Evolutionary conservation across 2,797 vertebrate species (phyloP).

Genomic region (Euphonia xanthogaster): DNA sequence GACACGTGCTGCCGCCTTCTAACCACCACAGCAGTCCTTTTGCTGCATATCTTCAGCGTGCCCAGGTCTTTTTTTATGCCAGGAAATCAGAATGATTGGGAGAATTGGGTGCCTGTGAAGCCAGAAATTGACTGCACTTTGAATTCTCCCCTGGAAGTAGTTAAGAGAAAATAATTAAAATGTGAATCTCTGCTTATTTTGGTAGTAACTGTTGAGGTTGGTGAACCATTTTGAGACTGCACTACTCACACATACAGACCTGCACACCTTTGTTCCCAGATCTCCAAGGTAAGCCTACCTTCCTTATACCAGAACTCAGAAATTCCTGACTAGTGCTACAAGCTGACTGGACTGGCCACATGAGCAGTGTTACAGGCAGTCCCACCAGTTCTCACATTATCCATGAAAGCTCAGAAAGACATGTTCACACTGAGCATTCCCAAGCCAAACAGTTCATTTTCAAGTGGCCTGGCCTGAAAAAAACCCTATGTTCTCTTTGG

Average conservation of each 20-base stretch:
- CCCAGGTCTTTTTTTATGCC: background rate
- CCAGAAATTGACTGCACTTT: background rate
- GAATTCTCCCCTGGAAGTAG: background rate
- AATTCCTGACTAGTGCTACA: background rate
- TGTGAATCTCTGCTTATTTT: background rate
- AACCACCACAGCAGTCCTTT: background rate
- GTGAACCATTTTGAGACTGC: background rate
- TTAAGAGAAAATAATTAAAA: background rate
- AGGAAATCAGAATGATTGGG: background rate
- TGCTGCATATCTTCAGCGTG: background rate
- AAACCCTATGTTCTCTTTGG: background rate
- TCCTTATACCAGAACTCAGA: background rate
- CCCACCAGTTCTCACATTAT: background rate
- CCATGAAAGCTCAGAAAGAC: background rate
- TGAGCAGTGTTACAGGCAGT: background rate
- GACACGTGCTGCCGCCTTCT: background rate
- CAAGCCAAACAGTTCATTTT: background rate
- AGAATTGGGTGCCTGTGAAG: background rate
- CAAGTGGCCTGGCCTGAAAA: background rate
- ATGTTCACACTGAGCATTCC: background rate
- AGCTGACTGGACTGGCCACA: accelerated
- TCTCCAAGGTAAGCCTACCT: background rate
- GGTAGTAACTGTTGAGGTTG: background rate
- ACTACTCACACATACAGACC: background rate
- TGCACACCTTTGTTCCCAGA: background rate